A percentile compares a stretch with the other conserved stretches of the same genome.
Evolutionary conservation across 2,797 vertebrate genomes (phyloP).

Genomic region (Pelochelys cantorii): DNA sequence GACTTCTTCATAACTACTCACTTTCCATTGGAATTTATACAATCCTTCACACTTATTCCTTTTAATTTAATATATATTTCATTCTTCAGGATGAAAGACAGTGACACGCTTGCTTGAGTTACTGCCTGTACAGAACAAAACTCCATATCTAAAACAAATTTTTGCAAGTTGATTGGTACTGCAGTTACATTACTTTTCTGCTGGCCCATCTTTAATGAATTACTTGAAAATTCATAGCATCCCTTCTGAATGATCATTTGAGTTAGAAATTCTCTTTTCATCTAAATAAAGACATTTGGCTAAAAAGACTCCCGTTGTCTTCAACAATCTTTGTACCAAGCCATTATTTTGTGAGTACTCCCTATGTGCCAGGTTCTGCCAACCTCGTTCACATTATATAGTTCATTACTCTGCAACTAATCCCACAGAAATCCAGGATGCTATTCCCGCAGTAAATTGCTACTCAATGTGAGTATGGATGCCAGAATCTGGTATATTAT

Average conservation of each 20-base stretch:
- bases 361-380: background rate
- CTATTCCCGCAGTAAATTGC: background rate
- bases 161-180: conserved; percentile 60
- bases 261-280: conserved; percentile 21
- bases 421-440: background rate
- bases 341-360: background rate
- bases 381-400: background rate
- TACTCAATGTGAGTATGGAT: background rate
- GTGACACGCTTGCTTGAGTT: conserved; percentile 45
- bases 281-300: background rate
- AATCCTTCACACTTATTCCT: background rate
- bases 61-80: conserved; percentile 39
- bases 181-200: conserved; percentile 58
- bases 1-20: conserved; percentile 33
- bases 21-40: background rate
- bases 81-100: conserved; percentile 50
- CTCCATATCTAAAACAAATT: conserved; percentile 44
- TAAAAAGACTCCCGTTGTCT: background rate
- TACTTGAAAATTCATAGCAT: background rate
- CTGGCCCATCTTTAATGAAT: conserved; percentile 6
- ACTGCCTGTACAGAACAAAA: conserved; percentile 45
- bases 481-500: background rate
- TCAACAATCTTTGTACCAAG: background rate
- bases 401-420: conserved; percentile 13
- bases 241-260: conserved; percentile 1